Base-by-base conservation (phyloP, 2,113 vertebrate species). In the Marcusenius ussheri region DNA sequence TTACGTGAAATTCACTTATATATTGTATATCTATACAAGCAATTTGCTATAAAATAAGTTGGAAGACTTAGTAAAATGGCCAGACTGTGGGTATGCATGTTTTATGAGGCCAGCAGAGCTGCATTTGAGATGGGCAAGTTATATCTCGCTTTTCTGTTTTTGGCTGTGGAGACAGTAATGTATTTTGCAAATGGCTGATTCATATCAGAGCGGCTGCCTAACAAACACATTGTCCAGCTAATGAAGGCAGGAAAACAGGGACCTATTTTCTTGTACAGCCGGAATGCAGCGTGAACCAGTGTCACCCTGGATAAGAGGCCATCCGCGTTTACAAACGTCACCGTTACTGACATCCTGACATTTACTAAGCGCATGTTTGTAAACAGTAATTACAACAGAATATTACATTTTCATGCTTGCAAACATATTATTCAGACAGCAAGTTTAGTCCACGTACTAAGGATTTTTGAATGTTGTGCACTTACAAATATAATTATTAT, bases 231-330 rank as follows among this genome's bases (percentile, higher is more conserved):
- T 87, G 85, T 87, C 39, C 39, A n/a, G 19, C 42, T 84, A 84
- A 87, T 51, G 47, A 87, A 87, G 27, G 45, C 85, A 87, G 46
- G 27, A 87, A 87, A n/a, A 87, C 85, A 15, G 85, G 47, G 27
- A 21, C 19, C 45, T 46, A 84, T 47, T 46, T 49, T 87, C 39
- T 51, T 46, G 45, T 31, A 51, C n/a, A 31, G 45, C 21, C 39
- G 31, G 27, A n/a, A 87, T 21, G 49, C 85, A 87, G n/a, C n/a
- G 0, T 3, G 27, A 87, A 87, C 13, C 15, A 3, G 27, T 19
- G 49, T 35, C 85, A 50, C 85, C 85, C 8, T 4, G 27, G 85
- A 39, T 19, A 49, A 35, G 42, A 84, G 83, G 45, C 39, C 83
- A 47, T 21, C 42, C 8, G 7, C 24, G 21, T 46, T 84, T 42